A percentile compares a stretch with the other conserved stretches of the same genome.
Evolutionary conservation across 2,888 invertebrate genomes (phyloP).

Genomic region (Caenorhabditis sulstoni): DNA sequence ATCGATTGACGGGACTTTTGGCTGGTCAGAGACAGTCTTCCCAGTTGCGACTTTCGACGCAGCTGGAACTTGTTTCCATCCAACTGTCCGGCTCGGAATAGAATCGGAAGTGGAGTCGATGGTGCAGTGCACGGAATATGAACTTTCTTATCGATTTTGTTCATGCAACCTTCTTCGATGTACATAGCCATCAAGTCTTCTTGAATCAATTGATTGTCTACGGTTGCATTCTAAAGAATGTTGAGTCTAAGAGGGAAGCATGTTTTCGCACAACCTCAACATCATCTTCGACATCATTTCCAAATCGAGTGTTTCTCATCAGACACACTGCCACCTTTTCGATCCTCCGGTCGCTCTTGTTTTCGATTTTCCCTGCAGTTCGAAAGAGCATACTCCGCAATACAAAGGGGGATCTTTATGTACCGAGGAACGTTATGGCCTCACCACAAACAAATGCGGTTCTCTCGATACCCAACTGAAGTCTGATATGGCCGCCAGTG

Average conservation of each 20-base stretch:
- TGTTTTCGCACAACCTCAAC: no score
- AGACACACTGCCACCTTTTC: constrained; percentile 71
- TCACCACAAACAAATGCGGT: constrained; percentile 75
- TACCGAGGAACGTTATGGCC: constrained; percentile 69
- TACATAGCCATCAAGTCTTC: constrained; percentile 76
- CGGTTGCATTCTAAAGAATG: constrained; percentile 52
- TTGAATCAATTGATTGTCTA: constrained; percentile 68
- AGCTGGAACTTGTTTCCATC: constrained; percentile 55
- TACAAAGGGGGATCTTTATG: background rate
- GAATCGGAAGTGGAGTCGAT: constrained; percentile 49
- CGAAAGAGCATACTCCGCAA: constrained; percentile 2
- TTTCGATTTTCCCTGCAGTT: constrained; percentile 71
- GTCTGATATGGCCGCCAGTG: constrained; percentile 73
- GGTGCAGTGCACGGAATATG: constrained; percentile 68
- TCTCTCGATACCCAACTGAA: constrained; percentile 67
- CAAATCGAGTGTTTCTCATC: constrained; percentile 62
- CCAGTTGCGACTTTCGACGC: constrained; percentile 59
- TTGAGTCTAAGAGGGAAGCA: background rate
- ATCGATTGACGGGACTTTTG: constrained; percentile 51
- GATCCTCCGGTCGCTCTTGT: constrained; percentile 72
- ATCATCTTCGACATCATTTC: constrained; percentile 57
- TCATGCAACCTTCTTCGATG: constrained; percentile 71
- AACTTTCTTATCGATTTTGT: constrained; percentile 74
- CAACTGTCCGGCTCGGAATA: constrained; percentile 36
- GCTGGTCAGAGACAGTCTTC: constrained; percentile 58